phyloP scores from a whole-genome alignment of 2,113 vertebrate species.

The Ailurus styani region DNA sequence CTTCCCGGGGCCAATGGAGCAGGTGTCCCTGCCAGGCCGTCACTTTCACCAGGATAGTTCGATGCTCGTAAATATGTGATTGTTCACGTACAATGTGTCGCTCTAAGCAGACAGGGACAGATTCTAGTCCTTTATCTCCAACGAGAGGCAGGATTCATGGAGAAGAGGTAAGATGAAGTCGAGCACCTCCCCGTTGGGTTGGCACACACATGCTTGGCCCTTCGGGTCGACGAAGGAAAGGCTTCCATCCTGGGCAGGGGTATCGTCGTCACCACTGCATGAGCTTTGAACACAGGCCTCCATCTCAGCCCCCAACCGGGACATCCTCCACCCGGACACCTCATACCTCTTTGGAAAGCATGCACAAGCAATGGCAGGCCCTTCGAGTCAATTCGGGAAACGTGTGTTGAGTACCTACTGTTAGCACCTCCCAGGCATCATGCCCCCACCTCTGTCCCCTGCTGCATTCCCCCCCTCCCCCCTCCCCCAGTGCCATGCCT shows the following conservation, averaged over 20 bases:
- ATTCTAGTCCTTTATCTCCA: not conserved
- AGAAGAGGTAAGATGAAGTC: accelerated
- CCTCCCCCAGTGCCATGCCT: not conserved
- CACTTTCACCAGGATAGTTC: not conserved
- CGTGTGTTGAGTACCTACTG: not conserved
- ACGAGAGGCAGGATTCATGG: accelerated
- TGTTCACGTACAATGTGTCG: accelerated
- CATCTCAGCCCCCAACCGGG: not conserved
- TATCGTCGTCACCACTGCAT: accelerated
- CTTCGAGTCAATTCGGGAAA: accelerated
- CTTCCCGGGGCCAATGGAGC: accelerated
- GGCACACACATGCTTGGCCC: accelerated
- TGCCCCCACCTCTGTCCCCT: not conserved
- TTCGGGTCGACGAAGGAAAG: accelerated
- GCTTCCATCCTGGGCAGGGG: no score
- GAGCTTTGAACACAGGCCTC: not conserved
- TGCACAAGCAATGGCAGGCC: not conserved
- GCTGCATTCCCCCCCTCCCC: not conserved
- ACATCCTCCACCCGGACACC: not conserved
- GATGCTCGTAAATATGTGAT: accelerated
- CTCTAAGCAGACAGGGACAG: not conserved
- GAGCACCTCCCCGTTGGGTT: accelerated
- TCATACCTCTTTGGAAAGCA: not conserved
- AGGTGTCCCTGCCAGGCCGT: accelerated
- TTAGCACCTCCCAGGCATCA: accelerated